These are phyloP conservation scores for Platygyra sinensis DNA, from an alignment of 64 coral and sea anemone species.

Conservation along the genomic window DNA sequence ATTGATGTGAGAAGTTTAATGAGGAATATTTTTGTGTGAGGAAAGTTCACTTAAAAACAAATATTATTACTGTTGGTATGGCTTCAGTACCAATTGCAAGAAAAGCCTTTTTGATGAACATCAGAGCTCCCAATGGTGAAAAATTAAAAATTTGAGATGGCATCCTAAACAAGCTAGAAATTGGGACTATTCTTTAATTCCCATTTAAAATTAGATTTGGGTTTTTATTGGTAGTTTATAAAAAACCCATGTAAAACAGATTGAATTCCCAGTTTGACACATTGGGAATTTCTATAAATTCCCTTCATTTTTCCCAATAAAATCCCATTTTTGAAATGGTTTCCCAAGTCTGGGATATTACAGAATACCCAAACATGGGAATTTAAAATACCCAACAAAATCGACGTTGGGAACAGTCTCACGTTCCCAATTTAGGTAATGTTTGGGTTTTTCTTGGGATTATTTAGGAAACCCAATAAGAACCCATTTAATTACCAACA, in stretches of 20 bases:
- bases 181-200: background rate
- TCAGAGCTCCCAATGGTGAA: background rate
- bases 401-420: conserved; percentile 51
- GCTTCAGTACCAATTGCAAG: conserved; percentile 3
- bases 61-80: too few species aligned
- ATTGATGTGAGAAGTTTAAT: conserved; percentile 6
- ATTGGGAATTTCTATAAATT: conserved; percentile 31
- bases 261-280: conserved; percentile 45
- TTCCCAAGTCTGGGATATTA: too few species aligned
- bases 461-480: conserved; percentile 17
- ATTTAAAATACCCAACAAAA: conserved; percentile 61
- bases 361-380: conserved; percentile 61
- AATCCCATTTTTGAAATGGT: too few species aligned
- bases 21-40: background rate
- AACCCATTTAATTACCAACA: conserved; percentile 35
- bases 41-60: background rate
- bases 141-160: background rate
- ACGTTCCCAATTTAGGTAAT: conserved; percentile 41
- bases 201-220: too few species aligned
- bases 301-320: conserved; percentile 30
- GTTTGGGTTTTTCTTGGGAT: conserved; percentile 26
- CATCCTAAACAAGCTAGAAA: background rate
- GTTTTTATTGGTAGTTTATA: too few species aligned
- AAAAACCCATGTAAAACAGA: background rate
- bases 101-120: background rate